Evolutionary conservation across 2,113 vertebrate genomes (phyloP).

Genomic region (Kryptolebias marmoratus): DNA sequence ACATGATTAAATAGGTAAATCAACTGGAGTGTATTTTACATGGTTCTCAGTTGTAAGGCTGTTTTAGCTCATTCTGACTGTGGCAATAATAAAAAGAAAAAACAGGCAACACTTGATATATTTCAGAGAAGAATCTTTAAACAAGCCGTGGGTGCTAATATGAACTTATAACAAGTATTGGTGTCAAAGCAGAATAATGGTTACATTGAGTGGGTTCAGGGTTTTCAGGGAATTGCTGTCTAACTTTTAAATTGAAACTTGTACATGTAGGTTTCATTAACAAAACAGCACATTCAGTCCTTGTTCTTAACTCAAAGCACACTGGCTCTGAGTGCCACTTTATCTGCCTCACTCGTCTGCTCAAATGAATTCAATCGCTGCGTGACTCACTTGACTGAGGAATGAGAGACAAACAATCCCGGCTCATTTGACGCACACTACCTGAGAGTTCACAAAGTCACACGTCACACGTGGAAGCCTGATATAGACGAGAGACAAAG

Average conservation of each 20-base stretch:
- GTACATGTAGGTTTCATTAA: slow-evolving; percentile 22
- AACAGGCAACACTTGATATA: neutral
- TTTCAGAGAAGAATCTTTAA: neutral
- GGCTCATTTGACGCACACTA: slow-evolving; percentile 35
- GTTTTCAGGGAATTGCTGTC: neutral
- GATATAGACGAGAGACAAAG: slow-evolving; percentile 65
- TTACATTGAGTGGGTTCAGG: neutral
- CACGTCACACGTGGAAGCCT: slow-evolving; percentile 60
- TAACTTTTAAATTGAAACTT: slow-evolving; percentile 1
- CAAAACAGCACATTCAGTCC: slow-evolving; percentile 19
- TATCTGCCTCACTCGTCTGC: neutral
- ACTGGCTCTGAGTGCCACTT: slow-evolving; percentile 29
- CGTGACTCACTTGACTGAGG: slow-evolving; percentile 26
- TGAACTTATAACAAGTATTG: slow-evolving; percentile 1
- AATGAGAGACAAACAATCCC: slow-evolving; percentile 31
- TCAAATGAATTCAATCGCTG: slow-evolving; percentile 7
- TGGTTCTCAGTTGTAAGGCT: neutral
- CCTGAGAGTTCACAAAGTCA: slow-evolving; percentile 36
- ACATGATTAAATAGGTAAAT: neutral
- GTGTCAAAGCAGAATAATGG: neutral
- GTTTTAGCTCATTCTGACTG: neutral
- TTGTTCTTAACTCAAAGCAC: slow-evolving; percentile 16
- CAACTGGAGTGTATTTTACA: neutral
- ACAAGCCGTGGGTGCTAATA: neutral
- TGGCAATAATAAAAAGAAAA: slow-evolving; percentile 1